phyloP scores from a whole-genome alignment of 1,140 invertebrate genomes.

The Diabrotica virgifera region DNA sequence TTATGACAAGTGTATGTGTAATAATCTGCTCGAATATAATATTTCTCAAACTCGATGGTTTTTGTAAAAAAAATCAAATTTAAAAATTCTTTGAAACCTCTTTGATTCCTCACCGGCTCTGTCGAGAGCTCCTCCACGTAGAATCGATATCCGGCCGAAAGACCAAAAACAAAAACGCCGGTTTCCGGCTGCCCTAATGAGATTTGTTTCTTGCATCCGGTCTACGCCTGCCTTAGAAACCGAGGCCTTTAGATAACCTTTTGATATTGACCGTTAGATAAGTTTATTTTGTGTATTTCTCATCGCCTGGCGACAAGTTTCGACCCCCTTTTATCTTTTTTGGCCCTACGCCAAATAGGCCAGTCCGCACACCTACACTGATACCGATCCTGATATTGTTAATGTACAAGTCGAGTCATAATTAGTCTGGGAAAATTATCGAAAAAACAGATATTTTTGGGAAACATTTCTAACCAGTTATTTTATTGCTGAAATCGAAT shows the following conservation, averaged over 20 bases:
- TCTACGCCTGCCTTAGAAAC: slow-evolving; percentile 7
- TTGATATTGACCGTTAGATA: slow-evolving; percentile 19
- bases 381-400: neutral
- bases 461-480: no score
- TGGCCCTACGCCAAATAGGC: slow-evolving; percentile 15
- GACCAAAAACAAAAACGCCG: slow-evolving; percentile 8
- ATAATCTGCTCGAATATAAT: no score
- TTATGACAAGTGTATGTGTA: no score
- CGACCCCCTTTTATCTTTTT: slow-evolving; percentile 1
- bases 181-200: neutral
- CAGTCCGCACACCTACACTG: slow-evolving; percentile 10
- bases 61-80: no score
- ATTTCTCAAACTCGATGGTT: no score
- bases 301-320: slow-evolving; percentile 9
- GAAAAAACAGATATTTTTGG: no score
- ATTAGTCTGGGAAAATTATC: no score
- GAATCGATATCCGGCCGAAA: neutral
- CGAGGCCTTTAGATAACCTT: slow-evolving; percentile 17
- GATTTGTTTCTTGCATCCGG: slow-evolving; percentile 12
- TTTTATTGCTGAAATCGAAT: no score
- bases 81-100: no score
- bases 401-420: neutral
- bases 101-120: no score
- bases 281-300: slow-evolving; percentile 19
- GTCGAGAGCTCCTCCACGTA: no score